phyloP scores from a whole-genome alignment of 30 jellyfish, hydroid and myxozoan species.

The Pseudorhiza aurosa region DNA sequence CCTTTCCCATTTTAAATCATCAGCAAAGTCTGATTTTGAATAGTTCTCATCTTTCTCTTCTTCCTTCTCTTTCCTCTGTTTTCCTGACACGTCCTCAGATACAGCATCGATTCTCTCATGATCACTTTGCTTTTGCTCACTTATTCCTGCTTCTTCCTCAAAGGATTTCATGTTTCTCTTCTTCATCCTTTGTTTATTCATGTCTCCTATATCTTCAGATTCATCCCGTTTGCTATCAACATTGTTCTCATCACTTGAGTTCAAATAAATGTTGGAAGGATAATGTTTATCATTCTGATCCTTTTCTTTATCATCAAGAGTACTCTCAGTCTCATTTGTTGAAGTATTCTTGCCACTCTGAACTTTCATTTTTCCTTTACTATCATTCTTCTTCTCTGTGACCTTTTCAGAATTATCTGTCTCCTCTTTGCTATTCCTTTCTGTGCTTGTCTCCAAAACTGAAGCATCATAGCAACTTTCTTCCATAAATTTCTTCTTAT shows the following conservation, averaged over 20 bases:
- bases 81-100: not conserved
- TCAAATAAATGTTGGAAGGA: not conserved
- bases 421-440: too few species aligned
- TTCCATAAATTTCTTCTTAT: slow-evolving; percentile 4
- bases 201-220: not conserved
- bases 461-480: too few species aligned
- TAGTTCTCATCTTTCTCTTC: not conserved
- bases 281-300: too few species aligned
- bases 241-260: not conserved
- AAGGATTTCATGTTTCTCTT: not conserved
- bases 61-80: not conserved
- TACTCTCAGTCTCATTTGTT: too few species aligned
- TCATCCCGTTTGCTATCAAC: not conserved
- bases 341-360: too few species aligned
- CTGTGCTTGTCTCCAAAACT: too few species aligned
- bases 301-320: too few species aligned
- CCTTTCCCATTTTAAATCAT: not conserved
- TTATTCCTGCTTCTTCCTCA: not conserved
- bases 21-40: not conserved
- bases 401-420: too few species aligned
- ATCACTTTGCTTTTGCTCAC: not conserved
- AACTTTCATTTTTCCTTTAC: too few species aligned
- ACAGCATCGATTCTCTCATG: not conserved
- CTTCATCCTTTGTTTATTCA: not conserved
- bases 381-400: too few species aligned